Percentiles rank a stretch among this genome's conserved stretches.
These are phyloP conservation scores for Euplagia quadripunctaria DNA, from an alignment of 2,888 invertebrate genomes.

Conservation along the genomic window DNA sequence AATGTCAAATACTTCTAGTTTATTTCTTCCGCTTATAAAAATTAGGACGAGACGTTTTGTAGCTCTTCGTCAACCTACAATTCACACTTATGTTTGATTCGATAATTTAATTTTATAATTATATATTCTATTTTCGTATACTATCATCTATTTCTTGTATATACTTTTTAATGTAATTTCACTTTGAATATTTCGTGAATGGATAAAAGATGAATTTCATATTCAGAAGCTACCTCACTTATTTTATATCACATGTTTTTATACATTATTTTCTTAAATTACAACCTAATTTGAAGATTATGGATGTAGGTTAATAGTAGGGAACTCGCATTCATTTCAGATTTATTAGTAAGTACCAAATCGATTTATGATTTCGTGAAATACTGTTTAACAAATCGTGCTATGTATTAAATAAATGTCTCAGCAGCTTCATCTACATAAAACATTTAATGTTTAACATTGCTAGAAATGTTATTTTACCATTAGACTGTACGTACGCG, in stretches of 20 bases:
- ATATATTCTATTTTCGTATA: too few relatives aligned
- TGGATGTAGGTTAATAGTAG: constrained; percentile 18
- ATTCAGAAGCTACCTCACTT: constrained; percentile 1
- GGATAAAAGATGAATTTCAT: not conserved
- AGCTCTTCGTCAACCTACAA: not conserved
- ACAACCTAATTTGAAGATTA: constrained; percentile 11
- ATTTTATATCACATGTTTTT: constrained; percentile 1
- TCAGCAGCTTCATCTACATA: not conserved
- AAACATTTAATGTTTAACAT: not conserved
- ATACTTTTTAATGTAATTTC: not conserved
- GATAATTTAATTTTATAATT: too few relatives aligned
- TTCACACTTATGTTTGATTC: too few relatives aligned
- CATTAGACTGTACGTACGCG: not conserved
- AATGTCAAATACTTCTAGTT: constrained; percentile 14
- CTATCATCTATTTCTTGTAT: too few relatives aligned
- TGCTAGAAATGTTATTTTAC: not conserved
- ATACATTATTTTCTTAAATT: constrained; percentile 1
- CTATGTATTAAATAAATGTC: constrained; percentile 5
- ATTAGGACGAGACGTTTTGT: constrained; percentile 1
- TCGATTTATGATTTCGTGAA: constrained; percentile 26
- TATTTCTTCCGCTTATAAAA: constrained; percentile 3
- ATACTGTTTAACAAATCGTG: not conserved
- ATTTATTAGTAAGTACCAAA: constrained; percentile 26
- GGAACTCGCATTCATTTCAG: constrained; percentile 23
- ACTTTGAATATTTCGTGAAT: not conserved